Evolutionary conservation across 2,888 invertebrate species (phyloP).

Genomic region (Galeopsomyia nigrocyanea): DNA sequence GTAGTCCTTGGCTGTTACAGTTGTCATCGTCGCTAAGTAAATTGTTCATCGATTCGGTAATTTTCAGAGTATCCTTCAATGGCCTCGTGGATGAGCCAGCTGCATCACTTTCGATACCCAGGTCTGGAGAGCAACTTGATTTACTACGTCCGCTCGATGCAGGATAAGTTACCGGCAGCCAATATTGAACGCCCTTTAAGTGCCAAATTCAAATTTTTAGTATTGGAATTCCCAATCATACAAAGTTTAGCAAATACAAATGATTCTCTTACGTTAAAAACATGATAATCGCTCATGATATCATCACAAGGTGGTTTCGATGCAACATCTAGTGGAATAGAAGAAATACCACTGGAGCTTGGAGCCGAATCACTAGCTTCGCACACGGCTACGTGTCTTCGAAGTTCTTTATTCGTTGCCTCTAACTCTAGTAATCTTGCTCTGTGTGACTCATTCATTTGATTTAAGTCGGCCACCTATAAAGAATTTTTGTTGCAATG

Average conservation of each 20-base stretch:
- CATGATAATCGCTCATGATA: slow-evolving; percentile 61
- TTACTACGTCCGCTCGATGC: slow-evolving; percentile 62
- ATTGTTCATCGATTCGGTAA: slow-evolving; percentile 67
- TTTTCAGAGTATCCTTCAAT: slow-evolving; percentile 63
- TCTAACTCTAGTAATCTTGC: slow-evolving; percentile 68
- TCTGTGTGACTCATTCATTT: slow-evolving; percentile 69
- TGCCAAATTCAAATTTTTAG: not conserved
- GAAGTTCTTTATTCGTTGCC: slow-evolving; percentile 65
- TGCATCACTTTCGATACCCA: slow-evolving; percentile 89
- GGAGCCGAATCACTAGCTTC: slow-evolving; percentile 66
- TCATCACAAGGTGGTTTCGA: slow-evolving; percentile 62
- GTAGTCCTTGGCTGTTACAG: slow-evolving; percentile 49
- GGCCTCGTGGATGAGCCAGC: slow-evolving; percentile 61
- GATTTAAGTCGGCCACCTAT: slow-evolving; percentile 68
- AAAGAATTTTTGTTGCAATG: slow-evolving; percentile 18
- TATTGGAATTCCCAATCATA: too few relatives aligned
- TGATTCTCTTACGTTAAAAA: slow-evolving; percentile 58
- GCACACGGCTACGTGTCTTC: slow-evolving; percentile 63
- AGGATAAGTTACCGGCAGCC: slow-evolving; percentile 62
- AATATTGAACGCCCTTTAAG: slow-evolving; percentile 61
- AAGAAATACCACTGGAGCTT: slow-evolving; percentile 67
- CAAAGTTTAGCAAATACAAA: too few relatives aligned
- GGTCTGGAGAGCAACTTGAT: slow-evolving; percentile 79
- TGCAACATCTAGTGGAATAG: slow-evolving; percentile 60
- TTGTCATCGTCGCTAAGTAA: slow-evolving; percentile 64